phyloP scores from a whole-genome alignment of 2,113 vertebrate genomes.

The Hoplias malabaricus region DNA sequence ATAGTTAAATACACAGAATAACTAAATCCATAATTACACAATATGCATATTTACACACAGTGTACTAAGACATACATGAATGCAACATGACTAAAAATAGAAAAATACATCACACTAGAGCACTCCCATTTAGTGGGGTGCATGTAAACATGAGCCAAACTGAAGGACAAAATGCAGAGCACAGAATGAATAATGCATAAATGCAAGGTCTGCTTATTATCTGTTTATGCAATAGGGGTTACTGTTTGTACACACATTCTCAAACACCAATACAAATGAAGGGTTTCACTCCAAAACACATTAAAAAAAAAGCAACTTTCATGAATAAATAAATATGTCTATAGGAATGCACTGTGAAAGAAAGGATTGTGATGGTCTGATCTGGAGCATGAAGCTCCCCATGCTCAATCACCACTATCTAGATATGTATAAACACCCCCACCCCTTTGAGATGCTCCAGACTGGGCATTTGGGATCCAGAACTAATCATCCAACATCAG shows the following conservation, averaged over 20 bases:
- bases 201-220: background rate
- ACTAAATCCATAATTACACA: background rate
- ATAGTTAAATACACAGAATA: background rate
- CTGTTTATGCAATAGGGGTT: background rate
- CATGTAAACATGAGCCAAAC: background rate
- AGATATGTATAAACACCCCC: too few relatives aligned
- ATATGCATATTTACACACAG: background rate
- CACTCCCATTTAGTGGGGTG: background rate
- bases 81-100: background rate
- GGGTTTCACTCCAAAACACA: too few relatives aligned
- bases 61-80: background rate
- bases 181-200: background rate
- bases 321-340: too few relatives aligned
- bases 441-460: too few relatives aligned
- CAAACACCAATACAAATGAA: too few relatives aligned
- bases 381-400: too few relatives aligned
- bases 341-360: too few relatives aligned
- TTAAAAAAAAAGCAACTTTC: too few relatives aligned
- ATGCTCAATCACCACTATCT: too few relatives aligned
- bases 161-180: background rate
- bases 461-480: too few relatives aligned
- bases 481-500: too few relatives aligned
- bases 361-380: too few relatives aligned
- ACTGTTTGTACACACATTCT: background rate
- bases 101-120: background rate